phyloP scores from a whole-genome alignment of 2,888 invertebrate genomes.

The Bombyx huttoni region DNA sequence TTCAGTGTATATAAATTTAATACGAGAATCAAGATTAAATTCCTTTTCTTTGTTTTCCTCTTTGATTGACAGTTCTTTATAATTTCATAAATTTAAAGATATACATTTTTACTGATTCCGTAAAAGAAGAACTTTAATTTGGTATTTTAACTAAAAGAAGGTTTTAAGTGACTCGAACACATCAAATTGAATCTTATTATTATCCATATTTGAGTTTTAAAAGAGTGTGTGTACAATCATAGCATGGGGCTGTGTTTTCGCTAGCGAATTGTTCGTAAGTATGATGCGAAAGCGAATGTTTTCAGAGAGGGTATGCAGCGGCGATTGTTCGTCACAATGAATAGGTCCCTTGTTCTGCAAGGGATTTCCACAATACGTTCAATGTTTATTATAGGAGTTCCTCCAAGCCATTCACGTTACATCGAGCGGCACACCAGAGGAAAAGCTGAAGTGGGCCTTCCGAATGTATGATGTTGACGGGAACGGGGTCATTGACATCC shows the following conservation, averaged over 20 bases:
- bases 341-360: neutral
- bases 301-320: neutral
- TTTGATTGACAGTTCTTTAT: neutral
- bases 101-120: neutral
- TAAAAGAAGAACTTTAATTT: too few species aligned
- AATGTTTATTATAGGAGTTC: conserved; percentile 85
- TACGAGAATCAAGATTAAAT: neutral
- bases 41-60: neutral
- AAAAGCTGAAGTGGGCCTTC: conserved; percentile 99
- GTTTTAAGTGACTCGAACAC: neutral
- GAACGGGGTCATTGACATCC: conserved; percentile 97
- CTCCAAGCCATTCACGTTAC: conserved; percentile 98
- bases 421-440: conserved; percentile 96
- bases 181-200: neutral
- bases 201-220: neutral
- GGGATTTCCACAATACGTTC: conserved; percentile 8
- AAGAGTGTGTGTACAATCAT: neutral
- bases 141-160: too few species aligned
- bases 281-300: conserved; percentile 3
- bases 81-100: neutral
- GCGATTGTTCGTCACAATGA: conserved; percentile 11
- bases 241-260: neutral
- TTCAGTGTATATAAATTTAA: neutral
- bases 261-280: neutral
- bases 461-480: conserved; percentile 99